These are phyloP conservation scores for Neolamprologus cancellatus DNA, from an alignment of 2,113 vertebrate genomes.

Conservation along the genomic window DNA sequence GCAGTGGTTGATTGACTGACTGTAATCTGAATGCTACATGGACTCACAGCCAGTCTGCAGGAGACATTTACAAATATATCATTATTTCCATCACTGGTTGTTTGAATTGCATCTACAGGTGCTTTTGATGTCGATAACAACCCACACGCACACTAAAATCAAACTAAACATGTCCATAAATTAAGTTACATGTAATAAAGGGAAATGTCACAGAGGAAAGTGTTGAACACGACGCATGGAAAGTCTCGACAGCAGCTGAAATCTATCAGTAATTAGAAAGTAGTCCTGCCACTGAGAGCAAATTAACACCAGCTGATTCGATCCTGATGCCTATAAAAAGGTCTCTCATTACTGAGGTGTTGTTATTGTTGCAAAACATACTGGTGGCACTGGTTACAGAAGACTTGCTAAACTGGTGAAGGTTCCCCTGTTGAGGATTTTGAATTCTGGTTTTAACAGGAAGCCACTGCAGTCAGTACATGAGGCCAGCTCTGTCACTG, in stretches of 20 bases:
- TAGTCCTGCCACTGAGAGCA: not conserved
- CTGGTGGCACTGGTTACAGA: accelerated
- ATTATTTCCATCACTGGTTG: not conserved
- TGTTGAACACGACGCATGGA: not conserved
- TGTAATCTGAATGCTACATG: not conserved
- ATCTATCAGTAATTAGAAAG: not conserved
- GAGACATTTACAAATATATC: not conserved
- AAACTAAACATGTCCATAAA: not conserved
- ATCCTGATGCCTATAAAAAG: not conserved
- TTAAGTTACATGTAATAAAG: not conserved
- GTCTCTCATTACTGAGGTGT: not conserved
- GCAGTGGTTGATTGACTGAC: not conserved
- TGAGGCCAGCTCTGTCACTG: not conserved
- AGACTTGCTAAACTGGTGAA: not conserved
- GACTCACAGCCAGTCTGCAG: not conserved
- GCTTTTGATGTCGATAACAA: not conserved
- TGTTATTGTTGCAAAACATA: not conserved
- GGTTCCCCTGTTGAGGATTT: not conserved
- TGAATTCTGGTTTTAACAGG: not conserved
- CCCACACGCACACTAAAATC: not conserved
- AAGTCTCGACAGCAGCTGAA: not conserved
- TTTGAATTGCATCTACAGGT: not conserved
- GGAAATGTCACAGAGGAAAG: not conserved
- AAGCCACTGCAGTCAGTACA: not conserved
- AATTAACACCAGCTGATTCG: not conserved